phyloP scores from a whole-genome alignment of 2,113 vertebrate species.

The Ciconia boyciana region DNA sequence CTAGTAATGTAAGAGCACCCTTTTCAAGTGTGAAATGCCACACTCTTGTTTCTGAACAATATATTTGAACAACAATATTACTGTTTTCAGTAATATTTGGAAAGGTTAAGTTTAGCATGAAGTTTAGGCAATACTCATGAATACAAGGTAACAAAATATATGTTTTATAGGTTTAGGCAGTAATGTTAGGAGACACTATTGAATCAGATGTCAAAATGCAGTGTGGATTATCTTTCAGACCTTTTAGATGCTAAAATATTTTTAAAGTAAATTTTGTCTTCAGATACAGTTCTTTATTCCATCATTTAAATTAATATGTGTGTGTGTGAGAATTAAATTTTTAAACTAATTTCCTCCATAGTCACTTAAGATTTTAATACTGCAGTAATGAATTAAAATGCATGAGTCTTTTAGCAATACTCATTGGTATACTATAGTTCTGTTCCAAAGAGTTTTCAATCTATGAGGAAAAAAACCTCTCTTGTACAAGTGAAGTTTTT shows the following conservation, averaged over 20 bases:
- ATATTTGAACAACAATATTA: background rate
- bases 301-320: background rate
- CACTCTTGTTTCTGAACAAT: background rate
- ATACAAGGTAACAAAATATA: background rate
- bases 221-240: background rate
- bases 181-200: background rate
- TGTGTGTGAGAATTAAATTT: background rate
- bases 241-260: background rate
- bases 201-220: background rate
- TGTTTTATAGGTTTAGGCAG: background rate
- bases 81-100: background rate
- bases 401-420: background rate
- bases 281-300: background rate
- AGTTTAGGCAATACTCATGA: background rate
- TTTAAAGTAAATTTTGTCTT: background rate
- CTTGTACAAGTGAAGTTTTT: background rate
- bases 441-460: background rate
- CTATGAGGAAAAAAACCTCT: background rate
- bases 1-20: background rate
- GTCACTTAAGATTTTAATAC: background rate
- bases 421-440: background rate
- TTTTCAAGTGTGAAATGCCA: background rate
- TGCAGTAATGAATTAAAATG: background rate
- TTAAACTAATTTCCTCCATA: background rate
- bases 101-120: background rate